These are phyloP conservation scores for Cosmorhoe ocellata DNA, from an alignment of 2,888 invertebrate species.

Conservation along the genomic window DNA sequence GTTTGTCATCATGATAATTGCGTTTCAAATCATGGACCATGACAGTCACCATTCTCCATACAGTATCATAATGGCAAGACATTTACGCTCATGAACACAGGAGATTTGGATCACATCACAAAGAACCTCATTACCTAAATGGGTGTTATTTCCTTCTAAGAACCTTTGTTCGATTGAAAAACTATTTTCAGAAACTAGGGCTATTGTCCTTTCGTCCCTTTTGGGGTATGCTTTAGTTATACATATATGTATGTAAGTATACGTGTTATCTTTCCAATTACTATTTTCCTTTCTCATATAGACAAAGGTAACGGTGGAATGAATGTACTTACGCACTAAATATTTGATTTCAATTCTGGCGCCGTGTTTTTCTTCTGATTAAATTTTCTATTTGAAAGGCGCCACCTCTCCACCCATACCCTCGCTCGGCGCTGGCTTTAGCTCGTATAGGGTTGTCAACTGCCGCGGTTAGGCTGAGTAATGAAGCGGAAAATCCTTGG, in stretches of 20 bases:
- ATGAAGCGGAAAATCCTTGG: slow-evolving; percentile 6
- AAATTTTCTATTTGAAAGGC: slow-evolving; percentile 22
- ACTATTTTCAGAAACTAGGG: slow-evolving; percentile 10
- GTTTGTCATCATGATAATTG: slow-evolving; percentile 10
- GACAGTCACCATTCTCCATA: slow-evolving; percentile 27
- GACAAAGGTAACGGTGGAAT: slow-evolving; percentile 2
- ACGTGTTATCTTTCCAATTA: slow-evolving; percentile 3
- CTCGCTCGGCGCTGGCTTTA: slow-evolving; percentile 9
- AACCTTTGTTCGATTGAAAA: slow-evolving; percentile 13
- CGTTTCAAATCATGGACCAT: slow-evolving; percentile 29
- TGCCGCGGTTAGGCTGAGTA: background rate
- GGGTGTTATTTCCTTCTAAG: slow-evolving; percentile 2
- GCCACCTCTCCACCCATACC: too few species aligned
- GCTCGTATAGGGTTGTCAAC: slow-evolving; percentile 22
- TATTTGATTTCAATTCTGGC: slow-evolving; percentile 10
- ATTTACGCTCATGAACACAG: slow-evolving; percentile 8
- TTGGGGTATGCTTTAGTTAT: background rate
- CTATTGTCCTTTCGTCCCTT: background rate
- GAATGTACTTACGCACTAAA: slow-evolving; percentile 5
- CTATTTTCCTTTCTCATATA: slow-evolving; percentile 13
- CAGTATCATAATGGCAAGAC: slow-evolving; percentile 14
- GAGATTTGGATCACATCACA: slow-evolving; percentile 12
- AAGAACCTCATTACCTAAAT: slow-evolving; percentile 13
- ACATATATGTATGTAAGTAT: too few species aligned
- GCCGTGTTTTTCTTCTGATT: slow-evolving; percentile 24